A percentile compares a stretch with the other conserved stretches of the same genome.
Conservation (phyloP, 2,888 invertebrate genomes). For the Oxystoma pomonae region DNA sequence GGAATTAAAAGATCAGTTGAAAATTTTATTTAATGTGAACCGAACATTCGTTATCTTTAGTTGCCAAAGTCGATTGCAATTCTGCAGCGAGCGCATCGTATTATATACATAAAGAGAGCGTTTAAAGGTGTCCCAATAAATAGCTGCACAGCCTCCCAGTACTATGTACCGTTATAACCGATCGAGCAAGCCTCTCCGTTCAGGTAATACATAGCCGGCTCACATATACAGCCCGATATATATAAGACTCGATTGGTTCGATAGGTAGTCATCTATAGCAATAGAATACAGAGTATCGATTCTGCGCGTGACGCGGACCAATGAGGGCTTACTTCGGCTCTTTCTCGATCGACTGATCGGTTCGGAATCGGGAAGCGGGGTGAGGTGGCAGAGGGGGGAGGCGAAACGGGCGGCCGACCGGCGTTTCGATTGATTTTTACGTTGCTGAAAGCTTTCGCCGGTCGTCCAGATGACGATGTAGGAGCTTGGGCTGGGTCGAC, state of each 20-base stretch:
- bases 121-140: not conserved
- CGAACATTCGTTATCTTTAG: not conserved
- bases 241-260: constrained; percentile 44
- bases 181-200: constrained; percentile 11
- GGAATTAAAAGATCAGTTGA: too few species aligned
- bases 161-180: not conserved
- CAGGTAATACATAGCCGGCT: constrained; percentile 21
- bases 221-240: constrained; percentile 4
- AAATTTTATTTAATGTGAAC: too few species aligned
- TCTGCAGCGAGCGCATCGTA: not conserved
- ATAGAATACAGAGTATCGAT: constrained; percentile 52
- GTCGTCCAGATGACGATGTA: constrained; percentile 5
- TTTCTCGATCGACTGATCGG: constrained; percentile 16
- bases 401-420: constrained; percentile 21
- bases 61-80: not conserved
- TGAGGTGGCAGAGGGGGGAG: constrained; percentile 12
- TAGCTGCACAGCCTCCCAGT: not conserved
- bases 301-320: constrained; percentile 56
- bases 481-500: constrained; percentile 11
- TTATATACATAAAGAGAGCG: not conserved
- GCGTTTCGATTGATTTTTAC: constrained; percentile 25
- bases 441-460: constrained; percentile 10
- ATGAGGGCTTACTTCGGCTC: constrained; percentile 41
- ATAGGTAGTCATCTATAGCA: constrained; percentile 52
- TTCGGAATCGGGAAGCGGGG: constrained; percentile 18